Evolutionary conservation across 2,888 invertebrate species (phyloP).

Genomic region (Cyclophora albipunctata): DNA sequence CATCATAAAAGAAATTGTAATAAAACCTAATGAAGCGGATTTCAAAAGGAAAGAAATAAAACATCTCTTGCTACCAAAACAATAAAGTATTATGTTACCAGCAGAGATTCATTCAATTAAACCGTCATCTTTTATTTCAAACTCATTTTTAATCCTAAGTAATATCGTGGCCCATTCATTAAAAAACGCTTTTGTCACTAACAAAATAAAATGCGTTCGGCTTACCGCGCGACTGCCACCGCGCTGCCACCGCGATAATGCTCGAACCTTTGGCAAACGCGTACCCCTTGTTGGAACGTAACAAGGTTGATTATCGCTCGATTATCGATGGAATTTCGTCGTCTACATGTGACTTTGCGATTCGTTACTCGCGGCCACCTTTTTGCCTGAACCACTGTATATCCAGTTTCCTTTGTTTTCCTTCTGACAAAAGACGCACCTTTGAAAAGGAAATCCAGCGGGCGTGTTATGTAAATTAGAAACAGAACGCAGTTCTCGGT

Average conservation of each 20-base stretch:
- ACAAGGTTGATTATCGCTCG: slow-evolving; percentile 4
- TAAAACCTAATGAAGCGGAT: no score
- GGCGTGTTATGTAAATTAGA: slow-evolving; percentile 58
- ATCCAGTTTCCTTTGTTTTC: slow-evolving; percentile 51
- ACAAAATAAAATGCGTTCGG: slow-evolving; percentile 10
- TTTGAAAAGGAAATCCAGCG: slow-evolving; percentile 53
- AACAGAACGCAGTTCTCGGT: slow-evolving; percentile 33
- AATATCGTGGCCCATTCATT: background rate
- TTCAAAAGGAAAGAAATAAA: no score
- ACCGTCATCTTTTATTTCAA: no score
- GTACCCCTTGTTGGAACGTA: background rate
- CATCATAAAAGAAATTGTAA: no score
- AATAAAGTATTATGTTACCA: no score
- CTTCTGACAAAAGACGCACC: slow-evolving; percentile 56
- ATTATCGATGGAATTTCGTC: slow-evolving; percentile 3
- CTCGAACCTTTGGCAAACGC: slow-evolving; percentile 1
- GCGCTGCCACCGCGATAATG: slow-evolving; percentile 11
- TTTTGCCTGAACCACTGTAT: slow-evolving; percentile 33
- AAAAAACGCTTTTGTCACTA: slow-evolving; percentile 9
- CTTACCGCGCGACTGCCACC: slow-evolving; percentile 8
- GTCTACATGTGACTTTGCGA: slow-evolving; percentile 28
- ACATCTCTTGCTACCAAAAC: no score
- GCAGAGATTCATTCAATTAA: no score
- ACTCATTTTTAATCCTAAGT: no score
- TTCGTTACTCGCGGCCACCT: slow-evolving; percentile 35